Percentiles rank a stretch among this genome's conserved stretches.
These are phyloP conservation scores for Himalopsyche anomala DNA, from an alignment of 2,888 invertebrate species.

Conservation along the genomic window DNA sequence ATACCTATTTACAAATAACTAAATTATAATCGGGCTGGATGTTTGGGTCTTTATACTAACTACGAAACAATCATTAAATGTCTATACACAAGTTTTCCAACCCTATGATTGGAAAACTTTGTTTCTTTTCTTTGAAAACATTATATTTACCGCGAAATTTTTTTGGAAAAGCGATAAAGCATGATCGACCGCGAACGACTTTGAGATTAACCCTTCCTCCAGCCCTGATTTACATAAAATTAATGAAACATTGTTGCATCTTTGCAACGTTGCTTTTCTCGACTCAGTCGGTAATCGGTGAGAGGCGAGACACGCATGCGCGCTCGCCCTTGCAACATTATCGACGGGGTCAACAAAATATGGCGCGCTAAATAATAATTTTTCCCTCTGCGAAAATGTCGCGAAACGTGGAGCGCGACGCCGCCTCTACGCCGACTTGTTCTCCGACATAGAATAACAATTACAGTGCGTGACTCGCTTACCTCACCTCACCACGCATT, in stretches of 20 bases:
- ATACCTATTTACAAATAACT: no score
- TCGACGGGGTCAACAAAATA: conserved; percentile 47
- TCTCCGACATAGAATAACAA: background rate
- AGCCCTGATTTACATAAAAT: background rate
- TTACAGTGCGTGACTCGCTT: background rate
- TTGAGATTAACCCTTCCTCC: no score
- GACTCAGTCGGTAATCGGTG: conserved; percentile 3
- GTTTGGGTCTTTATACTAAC: no score
- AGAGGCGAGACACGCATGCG: background rate
- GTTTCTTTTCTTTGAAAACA: no score
- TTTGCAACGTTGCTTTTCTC: background rate
- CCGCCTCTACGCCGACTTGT: background rate
- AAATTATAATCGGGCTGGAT: no score
- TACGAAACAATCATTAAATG: no score
- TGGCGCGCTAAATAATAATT: conserved; percentile 39
- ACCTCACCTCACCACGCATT: background rate
- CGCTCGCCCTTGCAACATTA: conserved; percentile 44
- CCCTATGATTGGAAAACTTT: no score
- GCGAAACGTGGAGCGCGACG: background rate
- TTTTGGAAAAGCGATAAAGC: no score
- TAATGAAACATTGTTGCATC: conserved; percentile 29
- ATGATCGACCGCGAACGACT: no score
- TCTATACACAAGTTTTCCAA: no score
- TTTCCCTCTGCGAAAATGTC: conserved; percentile 34
- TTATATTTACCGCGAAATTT: no score